phyloP scores from a whole-genome alignment of 2,888 invertebrate genomes.

The Didymodactylos carnosus region DNA sequence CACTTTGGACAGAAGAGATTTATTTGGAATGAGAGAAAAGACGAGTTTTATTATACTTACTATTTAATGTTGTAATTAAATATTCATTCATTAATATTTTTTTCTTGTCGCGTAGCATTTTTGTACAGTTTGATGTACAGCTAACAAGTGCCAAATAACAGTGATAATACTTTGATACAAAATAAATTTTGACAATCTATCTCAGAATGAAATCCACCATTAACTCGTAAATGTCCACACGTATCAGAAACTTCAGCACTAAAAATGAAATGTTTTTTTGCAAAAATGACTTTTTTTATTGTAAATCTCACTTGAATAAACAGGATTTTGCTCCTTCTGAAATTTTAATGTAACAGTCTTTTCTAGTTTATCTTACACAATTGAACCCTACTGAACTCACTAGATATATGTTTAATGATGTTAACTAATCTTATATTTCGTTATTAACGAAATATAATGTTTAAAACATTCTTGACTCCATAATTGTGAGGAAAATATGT shows the following conservation, averaged over 20 bases:
- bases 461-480: background rate
- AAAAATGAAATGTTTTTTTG: too few species aligned
- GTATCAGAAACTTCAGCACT: background rate
- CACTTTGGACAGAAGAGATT: too few species aligned
- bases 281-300: background rate
- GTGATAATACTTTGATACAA: constrained; percentile 27
- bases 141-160: constrained; percentile 28
- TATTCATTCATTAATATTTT: too few species aligned
- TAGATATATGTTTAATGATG: background rate
- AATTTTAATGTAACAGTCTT: background rate
- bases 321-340: background rate
- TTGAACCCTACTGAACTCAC: background rate
- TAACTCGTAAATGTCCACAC: background rate
- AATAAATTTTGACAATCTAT: constrained; percentile 23
- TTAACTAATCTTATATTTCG: background rate
- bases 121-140: constrained; percentile 26
- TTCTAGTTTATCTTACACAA: background rate
- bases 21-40: too few species aligned
- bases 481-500: background rate
- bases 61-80: too few species aligned
- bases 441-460: too few species aligned
- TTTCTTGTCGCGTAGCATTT: too few species aligned
- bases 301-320: background rate
- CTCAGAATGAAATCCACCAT: background rate
- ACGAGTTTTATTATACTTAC: too few species aligned